Base-by-base conservation (phyloP, 1,140 invertebrate genomes). In the Himalopsyche phryganea region DNA sequence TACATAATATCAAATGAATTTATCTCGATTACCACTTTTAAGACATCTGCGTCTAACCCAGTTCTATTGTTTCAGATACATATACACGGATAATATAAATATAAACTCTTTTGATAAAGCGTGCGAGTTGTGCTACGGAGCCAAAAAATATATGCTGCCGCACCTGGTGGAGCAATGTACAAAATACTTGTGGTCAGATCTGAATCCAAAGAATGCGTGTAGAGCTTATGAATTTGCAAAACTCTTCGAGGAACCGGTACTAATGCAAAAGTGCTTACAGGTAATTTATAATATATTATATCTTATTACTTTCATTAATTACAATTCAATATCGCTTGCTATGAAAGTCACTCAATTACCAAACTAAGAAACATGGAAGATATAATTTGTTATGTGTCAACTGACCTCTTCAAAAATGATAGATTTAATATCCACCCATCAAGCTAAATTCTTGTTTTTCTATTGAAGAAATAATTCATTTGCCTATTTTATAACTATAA, bases 101-200 rank as follows among this genome's bases (percentile, higher is more conserved):
- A 81, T 92, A 7, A 81, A 81, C 47, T 89, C 87, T 6, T 91
- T 91, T 69, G 89, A 91, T 64, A 84, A 91, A 66, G 90, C 89
- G 0, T 91, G 89, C 72, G 89, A 92, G 63, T 72, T 92, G 10
- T 92, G 89, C 69, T 91, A 92, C 71, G 89, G 87, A 50, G 90
- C 90, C 10, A 92, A 92, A 66, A 93, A 93, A 66, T 93, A 92
- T 66, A 90, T 92, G 86, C 67, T 93, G 14, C 89, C 90, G 1
- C 82, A 85, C 70, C 75, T 93, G 4, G 87, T 91, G 0, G 85
- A 89, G 55, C 82, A 89, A 65, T 93, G 91, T 67, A 91, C 87
- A 0, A 82, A 85, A 53, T 91, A 85, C 69, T 74, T 92, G 20
- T 90, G 87, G 86, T 85, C 83, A 1, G 88, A 92, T 70, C 72